Base-by-base conservation (phyloP, 2,888 invertebrate genomes). In the Ametastegia equiseti region DNA sequence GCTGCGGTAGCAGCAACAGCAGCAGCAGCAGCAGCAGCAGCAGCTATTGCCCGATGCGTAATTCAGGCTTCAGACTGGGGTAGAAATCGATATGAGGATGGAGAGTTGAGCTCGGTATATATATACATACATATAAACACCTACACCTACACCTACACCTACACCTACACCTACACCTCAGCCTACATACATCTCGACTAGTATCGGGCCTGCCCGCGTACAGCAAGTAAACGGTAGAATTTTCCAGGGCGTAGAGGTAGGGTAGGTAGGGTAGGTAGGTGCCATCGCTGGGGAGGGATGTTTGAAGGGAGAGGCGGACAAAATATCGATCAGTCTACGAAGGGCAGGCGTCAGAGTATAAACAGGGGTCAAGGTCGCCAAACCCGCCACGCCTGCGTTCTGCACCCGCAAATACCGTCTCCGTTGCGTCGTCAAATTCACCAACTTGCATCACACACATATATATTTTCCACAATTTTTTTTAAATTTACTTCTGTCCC, bases 341-440 rank as follows among this genome's bases (percentile, higher is more conserved):
- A 86, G 86, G 86, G 88, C 87, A 86, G 87, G 86, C 89, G 87
- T 85, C 85, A 87, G 87, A 78, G 78, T 39, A 60, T 75, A 63
- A 78, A 88, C 90, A 87, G 88, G 87, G 91, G 91, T 91, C 91
- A 91, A 91, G 91, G 91, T 91, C 91, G 88, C 80, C 81, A 81
- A 82, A 84, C 82, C 47, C 47, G 42, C 84, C 85, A 84, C 86
- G 86, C 86, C 84, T 85, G 85, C 81, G 80, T 82, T 39, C 77
- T 69, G 57, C 42, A 23, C 15, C 39, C 1, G 1, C 19, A 39
- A 23, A 23, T 19, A 23, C n/a, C 39, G 69, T 13, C 42, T 13
- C 23, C 11, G 19, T 63, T 15, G 63, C 63, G 63, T 63, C 80
- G 54, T 23, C 71, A 73, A n/a, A 45, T 75, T 79, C 65, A 45